A percentile compares a stretch with the other conserved stretches of the same genome.
Evolutionary conservation across 2,797 vertebrate genomes (phyloP).

Genomic region (Brotula barbata): DNA sequence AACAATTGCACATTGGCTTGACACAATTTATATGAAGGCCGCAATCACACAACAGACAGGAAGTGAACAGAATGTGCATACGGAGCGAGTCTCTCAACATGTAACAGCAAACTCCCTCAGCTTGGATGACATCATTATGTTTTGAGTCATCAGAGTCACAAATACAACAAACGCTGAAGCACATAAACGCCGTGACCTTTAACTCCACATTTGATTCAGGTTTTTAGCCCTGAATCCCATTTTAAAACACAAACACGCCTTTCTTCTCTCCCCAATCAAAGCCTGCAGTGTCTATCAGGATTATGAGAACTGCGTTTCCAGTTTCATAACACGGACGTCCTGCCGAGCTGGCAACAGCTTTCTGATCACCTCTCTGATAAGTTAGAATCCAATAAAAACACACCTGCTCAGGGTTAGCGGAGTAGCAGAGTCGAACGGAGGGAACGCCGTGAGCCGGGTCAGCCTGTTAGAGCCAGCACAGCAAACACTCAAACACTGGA

Average conservation of each 20-base stretch:
- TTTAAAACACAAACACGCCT: constrained; percentile 37
- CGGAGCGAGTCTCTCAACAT: too few species aligned
- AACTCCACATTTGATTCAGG: constrained; percentile 16
- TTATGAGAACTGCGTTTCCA: constrained; percentile 43
- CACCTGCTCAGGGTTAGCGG: constrained; percentile 48
- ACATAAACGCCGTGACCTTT: constrained; percentile 11
- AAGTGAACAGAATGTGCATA: too few species aligned
- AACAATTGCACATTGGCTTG: too few species aligned
- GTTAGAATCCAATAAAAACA: constrained; percentile 62
- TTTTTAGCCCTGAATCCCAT: constrained; percentile 28
- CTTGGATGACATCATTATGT: too few species aligned
- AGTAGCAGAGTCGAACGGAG: constrained; percentile 41
- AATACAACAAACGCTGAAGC: too few species aligned
- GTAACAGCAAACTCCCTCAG: too few species aligned
- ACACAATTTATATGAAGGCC: too few species aligned
- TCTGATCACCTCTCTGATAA: constrained; percentile 68
- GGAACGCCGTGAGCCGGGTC: constrained; percentile 33
- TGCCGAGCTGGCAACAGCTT: constrained; percentile 46
- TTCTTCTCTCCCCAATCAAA: constrained; percentile 33
- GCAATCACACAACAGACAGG: too few species aligned
- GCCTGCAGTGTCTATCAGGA: constrained; percentile 15
- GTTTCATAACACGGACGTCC: constrained; percentile 50
- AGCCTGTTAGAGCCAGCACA: constrained; percentile 15
- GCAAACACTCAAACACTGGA: constrained; percentile 31
- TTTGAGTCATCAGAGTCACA: too few species aligned